Base-by-base conservation (phyloP, 2,113 vertebrate genomes). In the Neoarius graeffei region DNA sequence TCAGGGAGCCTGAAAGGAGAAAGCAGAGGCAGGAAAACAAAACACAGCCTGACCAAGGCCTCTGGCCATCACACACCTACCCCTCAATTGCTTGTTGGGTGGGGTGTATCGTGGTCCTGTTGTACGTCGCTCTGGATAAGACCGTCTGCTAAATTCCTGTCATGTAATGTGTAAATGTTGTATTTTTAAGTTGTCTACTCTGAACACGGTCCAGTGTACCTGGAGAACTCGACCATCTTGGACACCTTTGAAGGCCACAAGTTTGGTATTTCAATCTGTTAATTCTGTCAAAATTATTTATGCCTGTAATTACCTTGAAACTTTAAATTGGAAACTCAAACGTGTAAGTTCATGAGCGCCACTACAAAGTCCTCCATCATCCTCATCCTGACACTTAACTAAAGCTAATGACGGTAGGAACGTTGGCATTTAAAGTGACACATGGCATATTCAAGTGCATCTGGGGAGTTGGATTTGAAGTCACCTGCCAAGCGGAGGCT, bases 371-470 rank as follows among this genome's bases (percentile, higher is more conserved):
- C 81, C 80, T 74, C 66, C 14, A 87, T 87, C 57, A 83, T 64
- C 54, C 82, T 17, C 59, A 59, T 88, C 57, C 66, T 85, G 69
- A 84, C 35, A 82, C 83, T 69, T 84, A 71, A 86, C 71, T 85
- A 82, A 82, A 85, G 76, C 81, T 76, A 71, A 56, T 48, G 35
- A 69, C 23, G 50, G 59, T 64, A 6, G 69, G 30, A 81, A 83
- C 23, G 25, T 71, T 79, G 85, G 14, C 54, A 35, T 67, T 87
- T 90, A 60, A 76, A 87, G 85, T 77, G 90, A 89, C 87, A 90
- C 66, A 48, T 85, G 67, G n/a, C 74, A 81, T 76, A 77, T 87
- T 83, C 52, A 25, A 89, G 88, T 30, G 62, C 54, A 85, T 88
- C 87, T 77, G 27, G 69, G 87, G 87, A 81, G 57, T 83, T 83